phyloP scores from a whole-genome alignment of 2,888 invertebrate genomes.

The Tholera decimalis region DNA sequence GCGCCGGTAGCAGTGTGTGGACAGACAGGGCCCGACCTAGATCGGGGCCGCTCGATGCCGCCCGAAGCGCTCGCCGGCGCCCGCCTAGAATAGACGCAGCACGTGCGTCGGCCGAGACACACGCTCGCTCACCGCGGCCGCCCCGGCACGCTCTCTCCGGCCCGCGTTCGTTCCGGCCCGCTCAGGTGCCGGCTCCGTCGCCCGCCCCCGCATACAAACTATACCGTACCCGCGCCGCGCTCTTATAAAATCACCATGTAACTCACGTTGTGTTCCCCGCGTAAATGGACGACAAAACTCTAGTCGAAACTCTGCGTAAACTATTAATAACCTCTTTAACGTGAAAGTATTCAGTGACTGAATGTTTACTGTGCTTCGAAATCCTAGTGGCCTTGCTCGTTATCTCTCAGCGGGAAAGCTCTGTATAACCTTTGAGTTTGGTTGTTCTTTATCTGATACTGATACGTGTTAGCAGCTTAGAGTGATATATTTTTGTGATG shows the following conservation, averaged over 20 bases:
- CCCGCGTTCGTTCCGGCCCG: slow-evolving; percentile 51
- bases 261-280: slow-evolving; percentile 70
- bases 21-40: slow-evolving; percentile 81
- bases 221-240: slow-evolving; percentile 38
- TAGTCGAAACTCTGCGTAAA: slow-evolving; percentile 65
- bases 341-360: slow-evolving; percentile 75
- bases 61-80: slow-evolving; percentile 70
- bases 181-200: slow-evolving; percentile 40
- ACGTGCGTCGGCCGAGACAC: slow-evolving; percentile 88
- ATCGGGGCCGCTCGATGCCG: slow-evolving; percentile 87
- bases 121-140: slow-evolving; percentile 75
- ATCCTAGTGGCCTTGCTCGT: slow-evolving; percentile 85
- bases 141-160: slow-evolving; percentile 47
- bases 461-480: slow-evolving; percentile 60
- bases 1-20: slow-evolving; percentile 68
- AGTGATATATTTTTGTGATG: slow-evolving; percentile 66
- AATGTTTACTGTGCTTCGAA: slow-evolving; percentile 77
- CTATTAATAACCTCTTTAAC: slow-evolving; percentile 77
- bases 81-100: slow-evolving; percentile 90
- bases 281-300: slow-evolving; percentile 55
- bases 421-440: slow-evolving; percentile 65
- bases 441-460: slow-evolving; percentile 56
- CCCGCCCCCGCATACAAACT: slow-evolving; percentile 57
- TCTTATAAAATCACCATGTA: slow-evolving; percentile 62
- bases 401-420: slow-evolving; percentile 80